Evolutionary conservation across 2,113 vertebrate species (phyloP).

Genomic region (Phrynocephalus versicolor): DNA sequence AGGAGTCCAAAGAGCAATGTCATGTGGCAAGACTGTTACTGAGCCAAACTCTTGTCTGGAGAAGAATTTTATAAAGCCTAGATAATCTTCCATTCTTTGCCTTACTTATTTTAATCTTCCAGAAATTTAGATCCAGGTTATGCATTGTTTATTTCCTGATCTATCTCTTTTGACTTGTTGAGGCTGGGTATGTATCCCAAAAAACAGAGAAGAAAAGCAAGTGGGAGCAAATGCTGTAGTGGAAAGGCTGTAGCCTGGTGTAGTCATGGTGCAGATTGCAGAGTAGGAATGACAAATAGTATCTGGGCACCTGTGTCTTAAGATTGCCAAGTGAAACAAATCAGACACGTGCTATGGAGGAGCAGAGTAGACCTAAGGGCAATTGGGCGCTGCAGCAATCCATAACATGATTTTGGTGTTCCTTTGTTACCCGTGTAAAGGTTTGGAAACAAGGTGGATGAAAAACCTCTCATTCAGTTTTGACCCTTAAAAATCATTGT

Average conservation of each 20-base stretch:
- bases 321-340: conserved; percentile 56
- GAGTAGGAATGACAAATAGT: conserved; percentile 63
- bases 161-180: background rate
- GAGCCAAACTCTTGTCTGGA: background rate
- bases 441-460: conserved; percentile 8
- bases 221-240: background rate
- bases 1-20: background rate
- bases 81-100: background rate
- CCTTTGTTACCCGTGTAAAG: conserved; percentile 24
- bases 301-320: conserved; percentile 63
- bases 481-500: background rate
- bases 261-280: conserved; percentile 59
- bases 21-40: background rate
- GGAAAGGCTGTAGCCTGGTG: conserved; percentile 40
- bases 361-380: conserved; percentile 17
- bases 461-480: background rate
- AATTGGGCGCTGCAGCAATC: conserved; percentile 31
- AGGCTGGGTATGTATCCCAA: fast-evolving
- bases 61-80: background rate
- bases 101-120: background rate
- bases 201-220: background rate
- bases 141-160: background rate
- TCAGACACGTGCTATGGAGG: conserved; percentile 22
- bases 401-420: conserved; percentile 32
- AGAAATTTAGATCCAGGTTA: background rate